Conservation (phyloP, 1,140 invertebrate genomes). For the Cheumatopsyche charites region DNA sequence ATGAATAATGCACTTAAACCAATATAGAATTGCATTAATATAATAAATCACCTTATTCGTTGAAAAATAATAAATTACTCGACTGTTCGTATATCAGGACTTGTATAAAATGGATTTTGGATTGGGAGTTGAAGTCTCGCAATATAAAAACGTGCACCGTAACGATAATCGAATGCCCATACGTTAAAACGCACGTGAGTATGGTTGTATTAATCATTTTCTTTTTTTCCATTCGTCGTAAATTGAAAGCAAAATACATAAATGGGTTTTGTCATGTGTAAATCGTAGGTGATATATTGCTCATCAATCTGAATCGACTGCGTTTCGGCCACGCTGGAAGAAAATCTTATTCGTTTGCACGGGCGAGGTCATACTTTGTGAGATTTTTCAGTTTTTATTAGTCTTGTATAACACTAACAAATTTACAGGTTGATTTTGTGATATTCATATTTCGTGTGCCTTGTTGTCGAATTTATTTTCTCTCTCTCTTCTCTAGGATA, state of each 20-base stretch:
- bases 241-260: slow-evolving; percentile 10
- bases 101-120: slow-evolving; percentile 19
- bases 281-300: slow-evolving; percentile 12
- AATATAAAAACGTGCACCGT: slow-evolving; percentile 1
- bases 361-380: not conserved
- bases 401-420: not conserved
- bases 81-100: slow-evolving; percentile 1
- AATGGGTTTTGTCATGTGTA: slow-evolving; percentile 14
- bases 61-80: slow-evolving; percentile 29
- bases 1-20: not conserved
- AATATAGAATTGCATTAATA: not conserved
- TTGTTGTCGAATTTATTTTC: not conserved
- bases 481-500: slow-evolving; percentile 17
- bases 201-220: slow-evolving; percentile 36
- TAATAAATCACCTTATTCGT: slow-evolving; percentile 17
- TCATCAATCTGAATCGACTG: not conserved
- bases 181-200: slow-evolving; percentile 32
- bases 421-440: slow-evolving; percentile 32
- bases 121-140: slow-evolving; percentile 6
- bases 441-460: slow-evolving; percentile 6
- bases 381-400: not conserved
- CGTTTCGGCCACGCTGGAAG: not conserved
- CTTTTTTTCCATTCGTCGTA: slow-evolving; percentile 18
- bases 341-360: no score
- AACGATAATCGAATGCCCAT: not conserved